These are phyloP conservation scores for Eristalis arbustorum DNA, from an alignment of 2,888 invertebrate species.

Conservation along the genomic window DNA sequence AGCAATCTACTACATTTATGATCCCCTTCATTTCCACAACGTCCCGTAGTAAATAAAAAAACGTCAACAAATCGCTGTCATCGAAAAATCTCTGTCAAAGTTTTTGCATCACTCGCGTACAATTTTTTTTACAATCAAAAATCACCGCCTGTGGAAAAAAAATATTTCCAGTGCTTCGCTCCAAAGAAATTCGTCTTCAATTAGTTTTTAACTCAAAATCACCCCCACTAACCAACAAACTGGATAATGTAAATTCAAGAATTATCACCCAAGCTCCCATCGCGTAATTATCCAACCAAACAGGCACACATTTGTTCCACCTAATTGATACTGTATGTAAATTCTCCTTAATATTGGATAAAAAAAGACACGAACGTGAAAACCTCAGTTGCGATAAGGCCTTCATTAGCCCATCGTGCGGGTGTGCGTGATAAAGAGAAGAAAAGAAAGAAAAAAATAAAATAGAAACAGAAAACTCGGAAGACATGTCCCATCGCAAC, in stretches of 20 bases:
- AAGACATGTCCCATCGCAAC: conserved; percentile 49
- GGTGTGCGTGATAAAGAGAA: conserved; percentile 20
- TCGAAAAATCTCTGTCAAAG: conserved; percentile 47
- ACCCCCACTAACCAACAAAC: not conserved
- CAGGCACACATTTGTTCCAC: conserved; percentile 12
- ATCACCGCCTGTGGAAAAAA: conserved; percentile 20
- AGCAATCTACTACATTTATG: conserved; percentile 43
- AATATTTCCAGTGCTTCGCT: conserved; percentile 14
- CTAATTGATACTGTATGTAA: conserved; percentile 38
- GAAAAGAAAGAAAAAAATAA: not conserved
- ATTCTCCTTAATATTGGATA: conserved; percentile 15
- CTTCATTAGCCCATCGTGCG: not conserved
- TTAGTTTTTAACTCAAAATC: not conserved
- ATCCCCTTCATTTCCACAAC: not conserved
- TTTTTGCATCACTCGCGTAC: conserved; percentile 31
- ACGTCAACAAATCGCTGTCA: conserved; percentile 67
- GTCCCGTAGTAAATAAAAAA: conserved; percentile 28
- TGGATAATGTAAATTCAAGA: conserved; percentile 35
- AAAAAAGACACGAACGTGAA: conserved; percentile 25
- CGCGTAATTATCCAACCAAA: conserved; percentile 42
- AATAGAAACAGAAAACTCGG: not conserved
- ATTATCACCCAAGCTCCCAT: conserved; percentile 27
- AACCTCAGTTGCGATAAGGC: not conserved
- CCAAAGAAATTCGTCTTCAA: not conserved
- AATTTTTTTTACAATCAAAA: conserved; percentile 27